Evolutionary conservation across 2,797 vertebrate species (phyloP), one percentile per base, ranked within the genome.

Genomic region (Eospalax fontanierii): DNA sequence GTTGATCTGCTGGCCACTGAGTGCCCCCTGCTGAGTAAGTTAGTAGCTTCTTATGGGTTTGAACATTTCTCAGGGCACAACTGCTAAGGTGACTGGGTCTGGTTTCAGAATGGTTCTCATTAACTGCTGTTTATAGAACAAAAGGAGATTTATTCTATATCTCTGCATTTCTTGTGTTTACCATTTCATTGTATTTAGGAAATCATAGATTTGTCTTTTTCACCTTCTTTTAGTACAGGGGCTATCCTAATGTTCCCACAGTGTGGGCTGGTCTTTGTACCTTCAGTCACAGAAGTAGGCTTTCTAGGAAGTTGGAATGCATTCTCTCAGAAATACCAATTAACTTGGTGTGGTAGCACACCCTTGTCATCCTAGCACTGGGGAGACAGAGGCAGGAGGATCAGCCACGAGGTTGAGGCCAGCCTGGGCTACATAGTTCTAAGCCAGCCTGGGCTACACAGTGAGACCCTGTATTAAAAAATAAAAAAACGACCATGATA

Each of bases 171-270:
- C 15, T 43, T 90, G 26, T 73, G 65, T 85, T 76, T 95, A 54
- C 68, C 74, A 54, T 94, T 92, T 75, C 1, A 10, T 50, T 93
- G 94, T 63, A 71, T 66, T 80, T 92, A 35, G 14, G 4, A 73
- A 94, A 28, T 88, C 22, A 14, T 66, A 70, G 63, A 74, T 92
- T 87, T 93, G 63, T 66, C 54, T 40, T 89, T 68, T 96, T 75
- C 54, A 79, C 57, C 61, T 63, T 90, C 54, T 83, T 66, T n/a
- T 88, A 85, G 43, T 57, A 35, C n/a, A 90, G 70, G 87, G 22
- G 65, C 28, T 6, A 65, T 50, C 61, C 26, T 70, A 83, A 73
- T 54, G 38, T 87, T 65, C 30, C 21, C 57, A 35, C 19, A 59
- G 50, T 57, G 28, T 63, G 57, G 78, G 9, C 65, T 57, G 0